Conservation (phyloP, 2,888 invertebrate species). For the Caenorhabditis panamensis region DNA sequence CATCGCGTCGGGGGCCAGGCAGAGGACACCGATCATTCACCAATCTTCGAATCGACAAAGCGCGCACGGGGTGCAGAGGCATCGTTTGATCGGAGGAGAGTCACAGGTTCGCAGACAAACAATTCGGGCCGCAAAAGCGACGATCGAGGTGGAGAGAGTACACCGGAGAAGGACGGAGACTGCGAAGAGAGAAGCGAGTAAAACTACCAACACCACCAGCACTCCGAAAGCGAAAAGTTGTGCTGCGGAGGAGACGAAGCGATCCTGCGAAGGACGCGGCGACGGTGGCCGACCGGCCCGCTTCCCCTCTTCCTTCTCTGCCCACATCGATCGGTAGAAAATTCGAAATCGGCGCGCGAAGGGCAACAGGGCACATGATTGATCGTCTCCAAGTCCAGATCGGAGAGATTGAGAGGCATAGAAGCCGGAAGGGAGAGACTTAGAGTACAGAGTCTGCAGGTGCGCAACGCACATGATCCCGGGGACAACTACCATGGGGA, state of each 20-base stretch:
- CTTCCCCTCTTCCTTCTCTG: neutral
- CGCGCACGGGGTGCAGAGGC: conserved; percentile 12
- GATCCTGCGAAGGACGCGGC: conserved; percentile 35
- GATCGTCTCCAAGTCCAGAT: conserved; percentile 16
- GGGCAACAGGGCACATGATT: conserved; percentile 29
- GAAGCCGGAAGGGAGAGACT: conserved; percentile 14
- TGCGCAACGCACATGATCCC: conserved; percentile 4
- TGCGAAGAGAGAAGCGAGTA: conserved; percentile 14
- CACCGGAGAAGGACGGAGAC: conserved; percentile 16
- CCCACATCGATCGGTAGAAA: conserved; percentile 17
- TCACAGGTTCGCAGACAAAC: conserved; percentile 35
- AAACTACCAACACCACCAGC: conserved; percentile 20
- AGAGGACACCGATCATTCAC: conserved; percentile 55
- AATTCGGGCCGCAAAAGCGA: conserved; percentile 28
- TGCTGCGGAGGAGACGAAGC: conserved; percentile 28
- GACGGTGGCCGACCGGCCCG: conserved; percentile 11
- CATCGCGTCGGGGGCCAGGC: conserved; percentile 10
- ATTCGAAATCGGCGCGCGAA: conserved; percentile 23
- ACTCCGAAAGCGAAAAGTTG: conserved; percentile 32
- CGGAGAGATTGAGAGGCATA: conserved; percentile 2
- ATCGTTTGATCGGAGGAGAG: conserved; percentile 24
- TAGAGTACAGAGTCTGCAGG: conserved; percentile 5
- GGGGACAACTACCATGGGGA: neutral
- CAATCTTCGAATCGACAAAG: conserved; percentile 31
- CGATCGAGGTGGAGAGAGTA: conserved; percentile 22